Evolutionary conservation across 37 sponge, comb jelly and placozoan genomes (phyloP).

Genomic region (Crambe crambe): DNA sequence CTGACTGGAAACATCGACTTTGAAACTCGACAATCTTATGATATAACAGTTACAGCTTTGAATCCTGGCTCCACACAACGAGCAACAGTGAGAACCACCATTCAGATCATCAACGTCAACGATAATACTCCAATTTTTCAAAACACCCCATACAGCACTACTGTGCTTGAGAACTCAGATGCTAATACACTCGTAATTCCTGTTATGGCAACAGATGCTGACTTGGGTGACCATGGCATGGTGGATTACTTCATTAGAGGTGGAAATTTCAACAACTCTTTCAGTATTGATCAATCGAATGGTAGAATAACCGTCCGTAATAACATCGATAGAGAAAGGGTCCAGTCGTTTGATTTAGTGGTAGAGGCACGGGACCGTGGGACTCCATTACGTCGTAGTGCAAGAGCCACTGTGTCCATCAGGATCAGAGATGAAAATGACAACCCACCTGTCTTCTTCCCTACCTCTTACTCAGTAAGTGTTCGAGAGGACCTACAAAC

Average conservation of each 20-base stretch:
- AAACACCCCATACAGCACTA: not conserved
- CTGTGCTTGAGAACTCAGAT: constrained; percentile 26
- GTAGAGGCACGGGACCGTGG: constrained; percentile 44
- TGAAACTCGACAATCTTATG: constrained; percentile 26
- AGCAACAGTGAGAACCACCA: not conserved
- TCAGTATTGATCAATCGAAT: constrained; percentile 11
- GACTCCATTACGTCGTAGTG: not conserved
- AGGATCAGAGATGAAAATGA: constrained; percentile 79
- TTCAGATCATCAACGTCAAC: constrained; percentile 54
- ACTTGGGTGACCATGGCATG: constrained; percentile 42
- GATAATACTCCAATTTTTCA: constrained; percentile 56
- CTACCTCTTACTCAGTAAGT: constrained; percentile 14
- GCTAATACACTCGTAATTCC: constrained; percentile 12
- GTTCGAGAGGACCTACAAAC: constrained; percentile 39
- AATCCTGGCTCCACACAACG: constrained; percentile 24
- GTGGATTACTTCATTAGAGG: constrained; percentile 39
- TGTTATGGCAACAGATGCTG: constrained; percentile 59
- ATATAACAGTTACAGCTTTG: constrained; percentile 38
- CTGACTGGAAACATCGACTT: constrained; percentile 32
- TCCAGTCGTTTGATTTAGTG: constrained; percentile 4
- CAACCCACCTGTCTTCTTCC: constrained; percentile 66
- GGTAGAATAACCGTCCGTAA: constrained; percentile 20
- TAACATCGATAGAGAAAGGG: constrained; percentile 50
- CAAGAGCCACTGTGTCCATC: constrained; percentile 33
- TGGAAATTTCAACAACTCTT: constrained; percentile 40